Base-by-base conservation (phyloP, 2,797 vertebrate genomes). In the Scyliorhinus canicula region DNA sequence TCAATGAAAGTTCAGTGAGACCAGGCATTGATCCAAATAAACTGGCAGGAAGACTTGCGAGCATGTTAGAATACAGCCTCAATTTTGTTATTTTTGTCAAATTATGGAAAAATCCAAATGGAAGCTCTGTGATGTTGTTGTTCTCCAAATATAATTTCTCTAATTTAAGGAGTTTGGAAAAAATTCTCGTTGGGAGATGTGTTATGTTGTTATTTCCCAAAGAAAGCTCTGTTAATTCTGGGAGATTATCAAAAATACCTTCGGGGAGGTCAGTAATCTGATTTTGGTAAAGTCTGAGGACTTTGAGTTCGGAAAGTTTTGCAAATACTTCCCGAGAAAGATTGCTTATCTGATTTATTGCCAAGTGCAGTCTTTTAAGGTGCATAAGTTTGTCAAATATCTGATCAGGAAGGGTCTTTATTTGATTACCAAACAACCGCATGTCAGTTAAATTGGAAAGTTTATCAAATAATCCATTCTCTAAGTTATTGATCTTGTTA, bases 251-350 rank as follows among this genome's bases (percentile, higher is more conserved):
- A 91, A 98, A 97, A 95, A 98, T 96, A 4, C 97, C 97, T 69
- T 97, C 96, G 0, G 97, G 97, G 57, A 98, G 88, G 31, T 90
- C 88, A 44, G 95, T 96, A 52, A 98, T 79, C 93, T 98, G 96
- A 84, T 98, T 98, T 0, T 98, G 97, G 71, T 98, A 97, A 57
- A 98, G 96, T 3, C 97, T 96, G 0, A 98, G 95, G 3, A 0
- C 63, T 60, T 95, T 95, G 84, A 98, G 96, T 55, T 95, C 97
- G 1, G 63, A 95, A 4, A 98, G 96, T 26, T 97, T 97, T 79
- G 96, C 97, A 95, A 98, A 98, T 95, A 95, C 95, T 47, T 95
- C 82, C 3, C 95, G 47, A 14, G 97, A 96, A 95, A 98, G 95
- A 67, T 95, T 21, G 0, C 95, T 95, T 28, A 98, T 96, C 52